Evolutionary conservation across 2,888 invertebrate species (phyloP), one percentile per base, ranked within the genome.

Genomic region (Scaptomyza reducta): DNA sequence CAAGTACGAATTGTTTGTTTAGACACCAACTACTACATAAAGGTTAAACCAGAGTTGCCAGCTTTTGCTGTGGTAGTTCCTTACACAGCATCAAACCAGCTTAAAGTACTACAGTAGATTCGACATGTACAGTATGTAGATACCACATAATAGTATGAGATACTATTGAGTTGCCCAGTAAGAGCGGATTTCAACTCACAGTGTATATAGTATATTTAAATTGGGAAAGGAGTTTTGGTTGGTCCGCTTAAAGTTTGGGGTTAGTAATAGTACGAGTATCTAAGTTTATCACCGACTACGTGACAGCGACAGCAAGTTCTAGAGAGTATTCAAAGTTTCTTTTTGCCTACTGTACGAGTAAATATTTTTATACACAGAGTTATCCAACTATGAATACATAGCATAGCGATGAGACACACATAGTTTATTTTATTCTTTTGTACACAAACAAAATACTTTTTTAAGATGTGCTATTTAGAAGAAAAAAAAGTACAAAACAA

Each of bases 21-120:
- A 72, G 62, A 29, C 57, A 71, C 66, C 71, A 71, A 60, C 54
- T 67, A 62, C 51, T 59, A 62, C 33, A 72, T 41, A 63, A 25
- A 27, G 31, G 16, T 53, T 46, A 54, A 40, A 69, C 40, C 54
- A 41, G 29, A 50, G 38, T 59, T 46, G 44, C 38, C 41, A 62
- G 46, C 29, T 58, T 16, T 13, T 31, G 31, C 53, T 33, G 46
- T 33, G 11, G n/a, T 7, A 33, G 18, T 18, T 33, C 51, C 13
- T 27, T 16, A 40, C 49, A 49, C 41, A 25, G 25, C n/a, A 27
- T 55, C 50, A 29, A 14, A 16, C 44, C 56, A 40, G 18, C 53
- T 31, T 33, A 67, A 45, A 25, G 13, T 40, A 53, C 51, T 49
- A 62, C 68, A 41, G 14, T 22, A 44, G 42, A 42, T 53, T 65